Percentiles rank a stretch among this genome's conserved stretches.
Evolutionary conservation across 2,888 invertebrate species (phyloP).

Genomic region (Drosophila siamana): DNA sequence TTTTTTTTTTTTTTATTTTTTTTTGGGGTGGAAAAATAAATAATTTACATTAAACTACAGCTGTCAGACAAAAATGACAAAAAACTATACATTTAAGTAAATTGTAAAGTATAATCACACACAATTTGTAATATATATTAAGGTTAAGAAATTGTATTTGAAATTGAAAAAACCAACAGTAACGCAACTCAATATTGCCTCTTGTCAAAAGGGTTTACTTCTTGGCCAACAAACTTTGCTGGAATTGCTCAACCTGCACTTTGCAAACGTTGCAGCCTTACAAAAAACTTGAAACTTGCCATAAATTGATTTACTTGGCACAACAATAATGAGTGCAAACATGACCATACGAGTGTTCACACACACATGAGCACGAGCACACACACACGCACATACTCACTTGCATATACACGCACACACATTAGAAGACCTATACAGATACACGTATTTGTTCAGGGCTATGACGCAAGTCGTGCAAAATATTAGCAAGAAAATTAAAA

Average conservation of each 20-base stretch:
- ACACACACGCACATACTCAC: slow-evolving; percentile 7
- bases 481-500: slow-evolving; percentile 67
- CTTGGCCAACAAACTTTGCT: slow-evolving; percentile 29
- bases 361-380: slow-evolving; percentile 18
- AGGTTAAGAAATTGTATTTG: background rate
- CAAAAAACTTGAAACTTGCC: slow-evolving; percentile 66
- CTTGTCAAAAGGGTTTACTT: slow-evolving; percentile 41
- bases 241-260: slow-evolving; percentile 40
- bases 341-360: slow-evolving; percentile 40
- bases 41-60: too few relatives aligned
- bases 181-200: slow-evolving; percentile 27
- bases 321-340: slow-evolving; percentile 70
- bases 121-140: background rate
- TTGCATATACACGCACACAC: background rate
- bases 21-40: too few relatives aligned
- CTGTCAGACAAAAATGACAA: too few relatives aligned
- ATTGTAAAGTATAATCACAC: background rate
- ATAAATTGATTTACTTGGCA: slow-evolving; percentile 71
- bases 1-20: too few relatives aligned
- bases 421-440: slow-evolving; percentile 3
- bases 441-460: slow-evolving; percentile 25
- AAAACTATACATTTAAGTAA: too few relatives aligned
- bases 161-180: slow-evolving; percentile 1
- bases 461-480: slow-evolving; percentile 62
- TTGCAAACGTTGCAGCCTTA: slow-evolving; percentile 56